phyloP scores from a whole-genome alignment of 2,888 invertebrate species.

The Leptinotarsa rubiginosa region DNA sequence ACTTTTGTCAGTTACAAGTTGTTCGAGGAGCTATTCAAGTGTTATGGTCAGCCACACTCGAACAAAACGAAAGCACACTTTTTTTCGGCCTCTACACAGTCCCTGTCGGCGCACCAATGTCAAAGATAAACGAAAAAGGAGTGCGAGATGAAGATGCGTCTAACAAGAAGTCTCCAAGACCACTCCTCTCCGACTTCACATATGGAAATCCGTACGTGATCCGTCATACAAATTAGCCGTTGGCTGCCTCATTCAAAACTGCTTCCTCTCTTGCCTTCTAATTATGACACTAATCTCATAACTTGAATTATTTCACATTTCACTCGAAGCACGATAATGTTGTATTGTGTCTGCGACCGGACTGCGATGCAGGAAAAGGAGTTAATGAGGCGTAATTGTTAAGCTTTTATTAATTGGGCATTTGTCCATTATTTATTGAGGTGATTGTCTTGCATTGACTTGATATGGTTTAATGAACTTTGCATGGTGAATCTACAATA shows the following conservation, averaged over 20 bases:
- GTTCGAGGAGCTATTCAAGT: too few species aligned
- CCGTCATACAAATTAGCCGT: conserved; percentile 46
- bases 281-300: conserved; percentile 48
- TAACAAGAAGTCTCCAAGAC: conserved; percentile 35
- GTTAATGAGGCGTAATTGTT: conserved; percentile 16
- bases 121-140: conserved; percentile 33
- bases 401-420: conserved; percentile 8
- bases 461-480: conserved; percentile 6
- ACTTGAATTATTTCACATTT: conserved; percentile 26
- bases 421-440: conserved; percentile 9
- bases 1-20: too few species aligned
- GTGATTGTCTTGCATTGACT: background rate
- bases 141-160: conserved; percentile 35
- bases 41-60: too few species aligned
- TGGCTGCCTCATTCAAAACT: conserved; percentile 43
- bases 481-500: background rate
- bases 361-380: conserved; percentile 9
- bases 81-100: background rate
- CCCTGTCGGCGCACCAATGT: conserved; percentile 19
- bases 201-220: conserved; percentile 55
- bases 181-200: conserved; percentile 51
- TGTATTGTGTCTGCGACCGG: conserved; percentile 10
- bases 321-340: conserved; percentile 16
- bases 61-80: background rate
- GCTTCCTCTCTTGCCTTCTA: conserved; percentile 44